A percentile compares a stretch with the other conserved stretches of the same genome.
These are phyloP conservation scores for Aporrectodea caliginosa DNA, from an alignment of 1,140 invertebrate species.

Conservation along the genomic window DNA sequence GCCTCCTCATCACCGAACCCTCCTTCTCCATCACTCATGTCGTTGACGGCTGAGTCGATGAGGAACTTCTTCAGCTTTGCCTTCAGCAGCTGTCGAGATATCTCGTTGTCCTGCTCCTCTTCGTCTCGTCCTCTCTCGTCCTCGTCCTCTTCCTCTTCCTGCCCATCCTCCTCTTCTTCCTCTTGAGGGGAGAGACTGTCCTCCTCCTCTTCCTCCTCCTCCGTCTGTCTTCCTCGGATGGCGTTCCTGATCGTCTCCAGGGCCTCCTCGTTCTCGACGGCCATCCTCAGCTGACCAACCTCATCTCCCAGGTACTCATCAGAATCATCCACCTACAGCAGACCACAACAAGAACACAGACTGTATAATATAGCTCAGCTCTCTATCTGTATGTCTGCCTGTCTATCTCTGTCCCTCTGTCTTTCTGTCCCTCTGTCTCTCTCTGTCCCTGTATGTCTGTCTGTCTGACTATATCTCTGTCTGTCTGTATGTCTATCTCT, in stretches of 20 bases:
- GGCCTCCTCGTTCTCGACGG: background rate
- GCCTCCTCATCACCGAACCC: background rate
- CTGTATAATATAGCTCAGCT: no score
- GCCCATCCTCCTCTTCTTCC: constrained; percentile 30
- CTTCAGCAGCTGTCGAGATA: constrained; percentile 31
- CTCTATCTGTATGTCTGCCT: no score
- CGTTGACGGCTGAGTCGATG: background rate
- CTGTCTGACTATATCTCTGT: no score
- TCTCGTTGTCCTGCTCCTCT: constrained; percentile 33
- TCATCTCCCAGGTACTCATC: background rate
- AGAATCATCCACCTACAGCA: constrained; percentile 5
- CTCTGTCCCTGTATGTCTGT: no score
- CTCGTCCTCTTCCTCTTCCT: constrained; percentile 22
- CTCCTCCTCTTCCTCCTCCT: constrained; percentile 38
- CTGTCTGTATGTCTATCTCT: no score
- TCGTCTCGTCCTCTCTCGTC: background rate
- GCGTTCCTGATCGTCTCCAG: background rate
- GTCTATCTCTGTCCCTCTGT: no score
- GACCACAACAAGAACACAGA: background rate
- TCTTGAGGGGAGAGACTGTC: constrained; percentile 36
- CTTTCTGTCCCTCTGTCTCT: no score
- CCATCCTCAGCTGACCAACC: background rate
- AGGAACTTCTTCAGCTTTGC: background rate
- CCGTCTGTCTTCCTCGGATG: constrained; percentile 38
- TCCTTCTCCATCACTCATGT: background rate